Percentiles rank a stretch among this genome's conserved stretches.
Conservation (phyloP, 2,113 vertebrate species). For the Dicerorhinus sumatrensis region DNA sequence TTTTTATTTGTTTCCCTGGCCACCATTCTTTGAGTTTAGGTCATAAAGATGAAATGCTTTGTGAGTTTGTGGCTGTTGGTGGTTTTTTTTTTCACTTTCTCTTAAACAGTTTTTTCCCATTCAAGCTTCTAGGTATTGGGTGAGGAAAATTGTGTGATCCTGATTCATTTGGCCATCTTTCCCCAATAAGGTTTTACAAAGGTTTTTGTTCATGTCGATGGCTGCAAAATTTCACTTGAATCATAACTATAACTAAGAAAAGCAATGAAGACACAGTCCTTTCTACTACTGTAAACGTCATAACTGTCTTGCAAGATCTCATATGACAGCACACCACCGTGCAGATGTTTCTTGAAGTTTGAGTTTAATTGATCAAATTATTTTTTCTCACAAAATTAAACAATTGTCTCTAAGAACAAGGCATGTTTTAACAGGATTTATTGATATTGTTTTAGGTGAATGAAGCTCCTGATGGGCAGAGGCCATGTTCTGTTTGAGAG, state of each 20-base stretch:
- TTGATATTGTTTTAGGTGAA: background rate
- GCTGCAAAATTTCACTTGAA: background rate
- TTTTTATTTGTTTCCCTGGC: background rate
- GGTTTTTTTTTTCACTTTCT: background rate
- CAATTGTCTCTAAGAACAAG: background rate
- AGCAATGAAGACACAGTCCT: background rate
- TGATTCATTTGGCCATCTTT: background rate
- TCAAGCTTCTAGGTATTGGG: background rate
- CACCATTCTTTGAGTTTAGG: background rate
- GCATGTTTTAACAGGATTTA: background rate
- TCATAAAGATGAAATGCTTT: background rate
- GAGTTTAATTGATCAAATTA: background rate
- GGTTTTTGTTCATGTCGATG: background rate
- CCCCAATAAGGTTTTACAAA: background rate
- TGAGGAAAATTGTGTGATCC: background rate
- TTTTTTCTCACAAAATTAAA: background rate
- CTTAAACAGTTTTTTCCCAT: background rate
- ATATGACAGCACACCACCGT: background rate
- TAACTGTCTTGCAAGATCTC: background rate
- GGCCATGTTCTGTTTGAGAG: background rate
- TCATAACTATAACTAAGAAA: background rate
- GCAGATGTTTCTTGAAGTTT: background rate
- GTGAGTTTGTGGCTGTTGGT: background rate
- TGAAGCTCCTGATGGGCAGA: background rate
- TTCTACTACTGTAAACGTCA: background rate